phyloP scores from a whole-genome alignment of 1,140 invertebrate species.

The Littorina saxatilis region DNA sequence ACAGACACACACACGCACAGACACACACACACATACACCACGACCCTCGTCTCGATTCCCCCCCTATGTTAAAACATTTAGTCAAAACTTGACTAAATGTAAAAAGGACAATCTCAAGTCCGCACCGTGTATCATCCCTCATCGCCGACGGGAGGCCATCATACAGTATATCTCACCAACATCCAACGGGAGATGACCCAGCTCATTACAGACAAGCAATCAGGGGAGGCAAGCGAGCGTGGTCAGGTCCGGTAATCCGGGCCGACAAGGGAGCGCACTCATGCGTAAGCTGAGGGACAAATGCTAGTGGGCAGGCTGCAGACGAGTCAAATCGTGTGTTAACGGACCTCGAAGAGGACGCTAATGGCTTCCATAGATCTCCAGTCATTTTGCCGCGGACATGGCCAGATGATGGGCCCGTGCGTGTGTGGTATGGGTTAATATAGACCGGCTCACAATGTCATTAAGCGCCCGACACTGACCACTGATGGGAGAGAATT shows the following conservation, averaged over 20 bases:
- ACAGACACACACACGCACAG: no score
- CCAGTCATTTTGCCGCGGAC: constrained; percentile 12
- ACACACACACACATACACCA: no score
- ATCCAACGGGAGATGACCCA: no score
- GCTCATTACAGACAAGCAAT: constrained; percentile 9
- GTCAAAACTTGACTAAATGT: no score
- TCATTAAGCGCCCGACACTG: no score
- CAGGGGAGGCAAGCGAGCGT: constrained; percentile 24
- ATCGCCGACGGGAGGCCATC: no score
- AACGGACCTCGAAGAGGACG: background rate
- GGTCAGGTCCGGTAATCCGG: constrained; percentile 20
- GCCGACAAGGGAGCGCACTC: constrained; percentile 16
- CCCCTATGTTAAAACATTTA: no score
- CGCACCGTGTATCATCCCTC: no score
- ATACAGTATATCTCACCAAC: no score
- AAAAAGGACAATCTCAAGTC: no score
- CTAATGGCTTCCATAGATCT: constrained; percentile 14
- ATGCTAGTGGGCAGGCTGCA: background rate
- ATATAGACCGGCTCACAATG: background rate
- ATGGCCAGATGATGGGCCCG: background rate
- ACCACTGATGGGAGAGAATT: no score
- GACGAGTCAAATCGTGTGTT: constrained; percentile 15
- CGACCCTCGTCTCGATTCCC: no score
- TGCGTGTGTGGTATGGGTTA: background rate
- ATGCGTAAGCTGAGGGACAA: constrained; percentile 11